Conservation (phyloP, 2,888 invertebrate genomes). For the Acanthosoma haemorrhoidale region DNA sequence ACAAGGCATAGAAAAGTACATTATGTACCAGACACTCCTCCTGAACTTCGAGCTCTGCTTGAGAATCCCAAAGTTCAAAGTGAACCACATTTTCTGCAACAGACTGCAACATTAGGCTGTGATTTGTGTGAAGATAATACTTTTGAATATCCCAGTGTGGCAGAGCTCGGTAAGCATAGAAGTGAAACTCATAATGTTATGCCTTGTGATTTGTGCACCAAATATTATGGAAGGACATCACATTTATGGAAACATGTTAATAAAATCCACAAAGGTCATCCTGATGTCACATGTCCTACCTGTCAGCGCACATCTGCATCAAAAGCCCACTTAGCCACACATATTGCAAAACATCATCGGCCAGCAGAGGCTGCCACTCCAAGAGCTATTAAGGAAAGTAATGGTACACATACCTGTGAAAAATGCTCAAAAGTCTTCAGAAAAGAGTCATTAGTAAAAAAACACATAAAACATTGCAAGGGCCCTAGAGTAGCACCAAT, state of each 20-base stretch:
- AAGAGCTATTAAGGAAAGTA: constrained; percentile 21
- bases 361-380: constrained; percentile 30
- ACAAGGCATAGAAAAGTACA: constrained; percentile 50
- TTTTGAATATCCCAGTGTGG: constrained; percentile 48
- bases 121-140: constrained; percentile 33
- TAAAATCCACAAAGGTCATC: constrained; percentile 54
- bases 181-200: constrained; percentile 52
- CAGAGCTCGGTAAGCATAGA: constrained; percentile 53
- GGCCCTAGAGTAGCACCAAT: constrained; percentile 42
- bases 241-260: constrained; percentile 60
- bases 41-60: constrained; percentile 37
- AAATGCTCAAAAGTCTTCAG: constrained; percentile 55
- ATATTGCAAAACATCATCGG: constrained; percentile 46
- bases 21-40: constrained; percentile 43
- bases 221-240: constrained; percentile 56
- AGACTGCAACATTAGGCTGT: constrained; percentile 31
- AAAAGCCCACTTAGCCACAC: constrained; percentile 54
- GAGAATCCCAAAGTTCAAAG: constrained; percentile 35
- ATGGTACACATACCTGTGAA: constrained; percentile 51
- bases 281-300: constrained; percentile 55
- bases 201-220: constrained; percentile 57
- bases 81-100: constrained; percentile 36
- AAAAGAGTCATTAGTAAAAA: constrained; percentile 53
- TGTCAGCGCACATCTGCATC: constrained; percentile 57
- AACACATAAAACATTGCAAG: constrained; percentile 55